A percentile compares a stretch with the other conserved stretches of the same genome.
phyloP scores from a whole-genome alignment of 1,140 invertebrate species.

The Cydia fagiglandana region DNA sequence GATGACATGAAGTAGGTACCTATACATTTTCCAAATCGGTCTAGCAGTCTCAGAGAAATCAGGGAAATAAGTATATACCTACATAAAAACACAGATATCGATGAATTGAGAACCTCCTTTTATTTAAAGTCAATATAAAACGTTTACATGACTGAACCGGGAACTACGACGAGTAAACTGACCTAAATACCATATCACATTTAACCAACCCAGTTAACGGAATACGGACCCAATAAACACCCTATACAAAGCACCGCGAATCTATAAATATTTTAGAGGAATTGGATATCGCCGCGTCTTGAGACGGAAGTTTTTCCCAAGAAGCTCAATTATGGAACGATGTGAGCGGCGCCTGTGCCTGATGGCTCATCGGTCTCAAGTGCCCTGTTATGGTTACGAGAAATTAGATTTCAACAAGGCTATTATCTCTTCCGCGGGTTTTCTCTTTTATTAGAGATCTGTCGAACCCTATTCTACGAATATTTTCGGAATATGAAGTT shows the following conservation, averaged over 20 bases:
- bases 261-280: conserved; percentile 6
- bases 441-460: conserved; percentile 62
- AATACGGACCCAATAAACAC: not conserved
- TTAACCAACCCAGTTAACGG: conserved; percentile 12
- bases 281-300: conserved; percentile 12
- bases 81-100: too few species aligned
- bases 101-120: too few species aligned
- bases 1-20: too few species aligned
- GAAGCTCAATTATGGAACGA: conserved; percentile 75
- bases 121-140: too few species aligned
- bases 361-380: conserved; percentile 75
- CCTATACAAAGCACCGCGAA: not conserved
- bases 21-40: too few species aligned
- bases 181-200: not conserved
- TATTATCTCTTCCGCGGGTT: conserved; percentile 65
- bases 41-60: too few species aligned
- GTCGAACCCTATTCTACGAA: conserved; percentile 34
- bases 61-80: too few species aligned
- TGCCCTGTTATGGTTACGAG: conserved; percentile 73
- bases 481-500: not conserved
- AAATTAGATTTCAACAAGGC: conserved; percentile 80
- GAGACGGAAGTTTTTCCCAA: conserved; percentile 47
- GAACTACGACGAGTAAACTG: too few species aligned
- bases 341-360: conserved; percentile 70
- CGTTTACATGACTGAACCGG: not conserved